These are phyloP conservation scores for Netelia melanura DNA, from an alignment of 2,888 invertebrate species.

Conservation along the genomic window DNA sequence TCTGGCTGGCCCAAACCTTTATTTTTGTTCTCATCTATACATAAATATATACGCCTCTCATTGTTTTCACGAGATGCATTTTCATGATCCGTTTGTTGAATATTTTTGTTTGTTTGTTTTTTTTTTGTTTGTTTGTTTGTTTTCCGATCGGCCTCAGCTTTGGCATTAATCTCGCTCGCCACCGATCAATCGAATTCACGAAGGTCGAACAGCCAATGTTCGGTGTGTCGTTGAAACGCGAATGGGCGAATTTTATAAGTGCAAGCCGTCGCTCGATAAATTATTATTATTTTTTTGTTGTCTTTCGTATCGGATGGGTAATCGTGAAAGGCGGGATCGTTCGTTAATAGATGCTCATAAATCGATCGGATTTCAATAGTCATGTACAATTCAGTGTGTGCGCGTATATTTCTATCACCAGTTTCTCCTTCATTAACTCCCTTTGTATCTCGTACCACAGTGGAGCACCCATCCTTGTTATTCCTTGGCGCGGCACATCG, in stretches of 20 bases:
- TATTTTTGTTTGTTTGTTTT: neutral
- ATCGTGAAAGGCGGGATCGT: conserved; percentile 69
- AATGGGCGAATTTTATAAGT: conserved; percentile 48
- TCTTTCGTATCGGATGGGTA: conserved; percentile 67
- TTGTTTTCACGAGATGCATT: conserved; percentile 25
- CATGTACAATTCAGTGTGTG: conserved; percentile 65
- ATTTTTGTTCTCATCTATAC: conserved; percentile 9
- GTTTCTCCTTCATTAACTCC: conserved; percentile 9
- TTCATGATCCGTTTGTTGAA: conserved; percentile 13
- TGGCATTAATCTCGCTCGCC: conserved; percentile 29
- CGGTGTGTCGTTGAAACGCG: conserved; percentile 40
- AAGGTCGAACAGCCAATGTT: conserved; percentile 13
- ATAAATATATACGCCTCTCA: conserved; percentile 9
- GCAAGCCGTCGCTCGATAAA: conserved; percentile 64
- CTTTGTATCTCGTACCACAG: conserved; percentile 35
- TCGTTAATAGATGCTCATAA: conserved; percentile 70
- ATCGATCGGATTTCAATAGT: conserved; percentile 70
- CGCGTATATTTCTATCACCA: conserved; percentile 39
- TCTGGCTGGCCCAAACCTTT: conserved; percentile 55
- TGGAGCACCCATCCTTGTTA: conserved; percentile 44
- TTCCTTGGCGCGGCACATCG: conserved; percentile 51
- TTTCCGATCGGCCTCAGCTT: conserved; percentile 30
- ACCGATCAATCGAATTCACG: conserved; percentile 32
- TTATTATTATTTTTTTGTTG: conserved; percentile 36
- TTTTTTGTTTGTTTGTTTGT: neutral